phyloP scores from a whole-genome alignment of 2,888 invertebrate genomes.

The Kuschelorhynchus macadamiae region DNA sequence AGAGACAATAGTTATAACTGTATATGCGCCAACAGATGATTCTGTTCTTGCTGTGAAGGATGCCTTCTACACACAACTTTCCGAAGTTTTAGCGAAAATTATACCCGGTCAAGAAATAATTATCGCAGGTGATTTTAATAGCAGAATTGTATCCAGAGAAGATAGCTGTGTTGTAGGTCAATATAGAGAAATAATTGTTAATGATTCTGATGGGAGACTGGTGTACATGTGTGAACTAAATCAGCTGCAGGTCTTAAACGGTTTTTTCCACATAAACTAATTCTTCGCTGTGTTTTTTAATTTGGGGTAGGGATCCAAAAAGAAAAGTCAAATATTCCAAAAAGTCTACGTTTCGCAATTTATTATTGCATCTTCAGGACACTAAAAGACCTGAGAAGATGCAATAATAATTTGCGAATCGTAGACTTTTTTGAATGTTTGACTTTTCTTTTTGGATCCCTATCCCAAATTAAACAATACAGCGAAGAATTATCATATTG shows the following conservation, averaged over 20 bases:
- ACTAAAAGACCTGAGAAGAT: no score
- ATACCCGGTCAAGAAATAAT: constrained; percentile 11
- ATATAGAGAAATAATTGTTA: constrained; percentile 38
- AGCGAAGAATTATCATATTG: no score
- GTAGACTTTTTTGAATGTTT: no score
- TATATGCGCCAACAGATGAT: constrained; percentile 39
- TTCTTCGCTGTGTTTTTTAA: no score
- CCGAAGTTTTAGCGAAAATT: no score
- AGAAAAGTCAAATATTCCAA: no score
- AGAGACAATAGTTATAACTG: constrained; percentile 30
- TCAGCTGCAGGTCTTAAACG: constrained; percentile 32
- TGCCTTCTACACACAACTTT: constrained; percentile 12
- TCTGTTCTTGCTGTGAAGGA: constrained; percentile 35
- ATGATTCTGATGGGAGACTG: constrained; percentile 40
- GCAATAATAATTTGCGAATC: no score
- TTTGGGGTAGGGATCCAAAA: no score
- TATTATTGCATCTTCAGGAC: no score
- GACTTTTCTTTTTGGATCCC: no score
- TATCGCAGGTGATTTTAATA: constrained; percentile 22
- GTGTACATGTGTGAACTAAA: constrained; percentile 37
- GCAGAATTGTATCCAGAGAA: constrained; percentile 20
- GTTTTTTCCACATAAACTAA: constrained; percentile 33
- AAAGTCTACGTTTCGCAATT: no score
- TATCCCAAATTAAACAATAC: no score
- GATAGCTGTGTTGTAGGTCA: constrained; percentile 37